Percentiles rank a stretch among this genome's conserved stretches.
Conservation (phyloP, 1,140 invertebrate genomes). For the Drosophila rufa region DNA sequence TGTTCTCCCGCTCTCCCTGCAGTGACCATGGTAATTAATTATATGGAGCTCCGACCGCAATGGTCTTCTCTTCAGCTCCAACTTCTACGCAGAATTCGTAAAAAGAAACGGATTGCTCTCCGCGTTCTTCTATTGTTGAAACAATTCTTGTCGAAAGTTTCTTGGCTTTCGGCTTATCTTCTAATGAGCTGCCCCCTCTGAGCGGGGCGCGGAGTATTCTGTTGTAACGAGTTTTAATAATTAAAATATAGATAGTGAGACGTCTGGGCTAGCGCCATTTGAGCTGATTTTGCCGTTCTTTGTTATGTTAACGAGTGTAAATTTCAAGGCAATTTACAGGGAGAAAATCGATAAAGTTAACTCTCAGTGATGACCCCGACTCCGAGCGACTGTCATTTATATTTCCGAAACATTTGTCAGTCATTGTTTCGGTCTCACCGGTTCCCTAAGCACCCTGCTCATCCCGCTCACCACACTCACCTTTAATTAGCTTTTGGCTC, state of each 20-base stretch:
- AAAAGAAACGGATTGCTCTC: slow-evolving; percentile 21
- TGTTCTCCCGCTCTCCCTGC: slow-evolving; percentile 33
- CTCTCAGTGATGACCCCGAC: slow-evolving; percentile 2
- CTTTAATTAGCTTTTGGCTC: slow-evolving; percentile 53
- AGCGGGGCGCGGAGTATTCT: slow-evolving; percentile 18
- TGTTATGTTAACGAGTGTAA: slow-evolving; percentile 48
- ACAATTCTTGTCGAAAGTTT: slow-evolving; percentile 6
- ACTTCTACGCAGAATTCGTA: slow-evolving; percentile 34
- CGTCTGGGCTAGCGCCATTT: slow-evolving; percentile 36
- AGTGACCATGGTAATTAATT: slow-evolving; percentile 68
- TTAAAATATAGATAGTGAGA: slow-evolving; percentile 48
- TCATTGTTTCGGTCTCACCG: slow-evolving; percentile 12
- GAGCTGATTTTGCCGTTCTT: slow-evolving; percentile 44
- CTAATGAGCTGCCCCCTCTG: slow-evolving; percentile 55
- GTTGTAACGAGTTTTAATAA: slow-evolving; percentile 73
- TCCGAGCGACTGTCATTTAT: slow-evolving; percentile 30
- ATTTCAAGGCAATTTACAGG: slow-evolving; percentile 20
- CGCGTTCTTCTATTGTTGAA: slow-evolving; percentile 16
- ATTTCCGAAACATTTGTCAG: slow-evolving; percentile 52
- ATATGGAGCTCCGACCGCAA: slow-evolving; percentile 48
- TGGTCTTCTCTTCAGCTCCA: slow-evolving; percentile 7
- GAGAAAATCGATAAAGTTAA: slow-evolving; percentile 22
- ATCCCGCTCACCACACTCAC: not conserved
- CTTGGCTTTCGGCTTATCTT: slow-evolving; percentile 16
- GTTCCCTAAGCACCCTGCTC: not conserved